Evolutionary conservation across 2,113 vertebrate genomes (phyloP).

Genomic region (Nanorana parkeri): DNA sequence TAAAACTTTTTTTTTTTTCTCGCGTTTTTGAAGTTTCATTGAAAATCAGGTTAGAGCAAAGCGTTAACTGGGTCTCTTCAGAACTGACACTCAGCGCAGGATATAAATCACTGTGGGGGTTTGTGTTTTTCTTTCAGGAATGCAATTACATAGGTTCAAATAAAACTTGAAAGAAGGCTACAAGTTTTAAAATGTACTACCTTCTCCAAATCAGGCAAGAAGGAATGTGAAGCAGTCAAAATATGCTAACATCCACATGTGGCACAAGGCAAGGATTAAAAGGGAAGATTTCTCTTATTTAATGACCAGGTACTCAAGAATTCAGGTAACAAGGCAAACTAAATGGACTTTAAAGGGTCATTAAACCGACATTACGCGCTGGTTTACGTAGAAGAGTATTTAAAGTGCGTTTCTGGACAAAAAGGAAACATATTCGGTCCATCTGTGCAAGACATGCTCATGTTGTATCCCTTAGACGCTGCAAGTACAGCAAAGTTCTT

Average conservation of each 20-base stretch:
- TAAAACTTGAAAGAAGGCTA: slow-evolving; percentile 98
- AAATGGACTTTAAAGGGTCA: no score
- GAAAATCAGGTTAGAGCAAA: slow-evolving; percentile 84
- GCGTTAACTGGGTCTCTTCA: slow-evolving; percentile 91
- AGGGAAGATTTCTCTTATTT: slow-evolving; percentile 71
- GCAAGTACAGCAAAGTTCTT: no score
- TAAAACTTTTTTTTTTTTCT: slow-evolving; percentile 8
- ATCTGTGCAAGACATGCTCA: no score
- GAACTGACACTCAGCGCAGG: slow-evolving; percentile 95
- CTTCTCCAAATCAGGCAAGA: slow-evolving; percentile 87
- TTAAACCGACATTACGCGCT: no score
- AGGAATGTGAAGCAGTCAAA: slow-evolving; percentile 98
- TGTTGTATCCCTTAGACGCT: no score
- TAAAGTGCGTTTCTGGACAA: no score
- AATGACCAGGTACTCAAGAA: slow-evolving; percentile 70
- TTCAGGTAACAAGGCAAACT: slow-evolving; percentile 42
- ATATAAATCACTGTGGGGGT: slow-evolving; percentile 91
- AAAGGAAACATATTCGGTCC: no score
- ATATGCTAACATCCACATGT: slow-evolving; percentile 95
- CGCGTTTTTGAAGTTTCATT: slow-evolving; percentile 72
- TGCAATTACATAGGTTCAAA: slow-evolving; percentile 99
- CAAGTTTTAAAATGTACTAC: slow-evolving; percentile 98
- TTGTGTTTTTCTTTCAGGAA: slow-evolving; percentile 98
- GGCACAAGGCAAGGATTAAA: slow-evolving; percentile 73
- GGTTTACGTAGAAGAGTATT: no score